phyloP scores from a whole-genome alignment of 2,797 vertebrate species.

The Leptoclinus maculatus region DNA sequence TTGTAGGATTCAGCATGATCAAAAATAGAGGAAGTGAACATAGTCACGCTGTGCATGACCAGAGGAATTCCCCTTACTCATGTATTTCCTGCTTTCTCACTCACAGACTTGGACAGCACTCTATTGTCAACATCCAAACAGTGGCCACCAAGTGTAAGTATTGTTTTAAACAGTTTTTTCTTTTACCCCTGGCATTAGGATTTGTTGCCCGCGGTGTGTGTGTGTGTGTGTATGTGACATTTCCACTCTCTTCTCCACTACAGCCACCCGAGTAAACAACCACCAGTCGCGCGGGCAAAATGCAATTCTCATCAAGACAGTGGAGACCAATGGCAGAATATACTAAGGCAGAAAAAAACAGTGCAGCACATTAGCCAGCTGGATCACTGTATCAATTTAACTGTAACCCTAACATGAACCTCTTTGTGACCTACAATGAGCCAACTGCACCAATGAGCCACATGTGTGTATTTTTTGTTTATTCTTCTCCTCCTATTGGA shows the following conservation, averaged over 20 bases:
- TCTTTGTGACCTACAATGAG: neutral
- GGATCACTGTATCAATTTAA: neutral
- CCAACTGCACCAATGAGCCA: conserved; percentile 10
- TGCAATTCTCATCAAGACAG: conserved; percentile 69
- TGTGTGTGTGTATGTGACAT: neutral
- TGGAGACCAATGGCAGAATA: conserved; percentile 40
- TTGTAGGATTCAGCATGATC: no score
- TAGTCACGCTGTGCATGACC: no score
- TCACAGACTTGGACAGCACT: conserved; percentile 65
- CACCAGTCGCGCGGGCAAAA: neutral
- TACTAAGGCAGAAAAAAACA: conserved; percentile 21
- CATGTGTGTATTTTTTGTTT: neutral
- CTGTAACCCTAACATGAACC: neutral
- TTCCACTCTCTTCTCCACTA: neutral
- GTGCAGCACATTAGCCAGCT: neutral
- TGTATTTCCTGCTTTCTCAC: conserved; percentile 29
- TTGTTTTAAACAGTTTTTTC: neutral
- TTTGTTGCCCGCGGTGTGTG: neutral
- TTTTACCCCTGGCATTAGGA: neutral
- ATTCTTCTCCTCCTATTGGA: conserved; percentile 7
- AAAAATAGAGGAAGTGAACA: no score
- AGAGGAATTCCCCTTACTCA: no score
- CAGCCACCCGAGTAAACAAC: neutral
- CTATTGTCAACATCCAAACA: conserved; percentile 60
- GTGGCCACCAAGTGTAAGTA: conserved; percentile 53